Percentiles rank a stretch among this genome's conserved stretches.
Evolutionary conservation across 2,888 invertebrate genomes (phyloP).

Genomic region (Frankliniella intonsa): DNA sequence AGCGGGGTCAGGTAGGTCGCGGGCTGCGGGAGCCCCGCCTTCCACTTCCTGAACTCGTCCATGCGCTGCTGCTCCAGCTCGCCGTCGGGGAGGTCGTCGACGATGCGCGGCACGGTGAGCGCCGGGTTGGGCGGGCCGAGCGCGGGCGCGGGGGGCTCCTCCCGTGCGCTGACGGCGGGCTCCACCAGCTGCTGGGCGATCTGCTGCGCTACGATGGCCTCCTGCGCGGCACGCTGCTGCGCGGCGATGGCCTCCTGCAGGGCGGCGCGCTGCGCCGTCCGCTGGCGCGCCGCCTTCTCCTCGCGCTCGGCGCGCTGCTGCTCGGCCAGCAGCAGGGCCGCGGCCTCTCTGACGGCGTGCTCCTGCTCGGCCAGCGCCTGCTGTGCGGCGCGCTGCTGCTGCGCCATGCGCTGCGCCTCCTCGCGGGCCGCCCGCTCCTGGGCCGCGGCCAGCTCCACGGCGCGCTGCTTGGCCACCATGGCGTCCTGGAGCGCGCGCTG

Average conservation of each 20-base stretch:
- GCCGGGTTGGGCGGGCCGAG: not conserved
- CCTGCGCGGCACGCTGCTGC: not conserved
- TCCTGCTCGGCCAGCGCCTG: not conserved
- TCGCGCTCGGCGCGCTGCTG: not conserved
- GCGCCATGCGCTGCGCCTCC: too few species aligned
- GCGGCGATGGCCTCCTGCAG: conserved; percentile 2
- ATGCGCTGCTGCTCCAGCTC: not conserved
- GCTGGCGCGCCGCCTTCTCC: not conserved
- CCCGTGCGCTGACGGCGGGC: too few species aligned
- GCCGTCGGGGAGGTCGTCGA: conserved; percentile 13
- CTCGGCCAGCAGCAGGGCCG: not conserved
- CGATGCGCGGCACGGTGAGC: not conserved
- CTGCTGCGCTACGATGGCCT: not conserved
- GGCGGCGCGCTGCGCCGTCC: not conserved
- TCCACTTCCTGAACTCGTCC: conserved; percentile 4
- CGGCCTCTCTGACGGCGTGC: not conserved
- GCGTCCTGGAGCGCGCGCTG: not conserved
- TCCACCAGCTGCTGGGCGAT: not conserved
- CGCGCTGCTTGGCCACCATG: not conserved
- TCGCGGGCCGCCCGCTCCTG: too few species aligned
- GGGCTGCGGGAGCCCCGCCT: not conserved
- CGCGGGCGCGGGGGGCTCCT: not conserved
- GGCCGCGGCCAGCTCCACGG: too few species aligned
- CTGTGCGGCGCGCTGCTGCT: not conserved
- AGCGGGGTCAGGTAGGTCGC: not conserved